Conservation (phyloP, 30 jellyfish, hydroid and myxozoan species). For the Morbakka virulenta region DNA sequence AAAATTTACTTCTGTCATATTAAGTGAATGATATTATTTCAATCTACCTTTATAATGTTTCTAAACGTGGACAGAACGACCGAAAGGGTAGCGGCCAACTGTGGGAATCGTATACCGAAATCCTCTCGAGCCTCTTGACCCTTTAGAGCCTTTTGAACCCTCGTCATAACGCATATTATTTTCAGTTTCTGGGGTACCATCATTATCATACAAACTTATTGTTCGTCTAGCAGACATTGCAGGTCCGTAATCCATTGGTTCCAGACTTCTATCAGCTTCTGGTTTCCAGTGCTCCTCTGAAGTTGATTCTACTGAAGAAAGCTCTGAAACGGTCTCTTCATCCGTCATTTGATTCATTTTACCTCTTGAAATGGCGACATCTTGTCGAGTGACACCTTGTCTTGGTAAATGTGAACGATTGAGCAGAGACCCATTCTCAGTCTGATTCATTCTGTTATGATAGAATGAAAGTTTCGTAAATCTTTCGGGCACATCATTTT, state of each 20-base stretch:
- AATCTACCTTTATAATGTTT: too few species aligned
- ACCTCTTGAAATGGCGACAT: background rate
- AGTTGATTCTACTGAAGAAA: constrained; percentile 72
- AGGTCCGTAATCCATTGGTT: background rate
- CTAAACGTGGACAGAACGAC: too few species aligned
- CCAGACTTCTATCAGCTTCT: constrained; percentile 48
- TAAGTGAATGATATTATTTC: too few species aligned
- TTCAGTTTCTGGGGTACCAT: constrained; percentile 56
- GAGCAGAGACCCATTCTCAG: too few species aligned
- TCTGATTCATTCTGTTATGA: too few species aligned
- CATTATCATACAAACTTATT: constrained; percentile 70
- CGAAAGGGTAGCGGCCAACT: too few species aligned
- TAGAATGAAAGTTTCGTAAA: constrained; percentile 71
- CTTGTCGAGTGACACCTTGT: background rate
- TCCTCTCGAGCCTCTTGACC: background rate
- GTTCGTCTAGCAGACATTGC: constrained; percentile 34
- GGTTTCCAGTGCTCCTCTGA: constrained; percentile 64
- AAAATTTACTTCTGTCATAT: too few species aligned
- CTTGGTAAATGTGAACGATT: too few species aligned
- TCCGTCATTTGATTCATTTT: background rate
- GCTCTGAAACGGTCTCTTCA: constrained; percentile 13
- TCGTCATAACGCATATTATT: constrained; percentile 63
- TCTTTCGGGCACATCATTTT: constrained; percentile 73
- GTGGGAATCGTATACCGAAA: too few species aligned
- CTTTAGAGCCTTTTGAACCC: constrained; percentile 36